Evolutionary conservation across 2,888 invertebrate species (phyloP), one percentile per base, ranked within the genome.

Genomic region (Cylloceria caligata): DNA sequence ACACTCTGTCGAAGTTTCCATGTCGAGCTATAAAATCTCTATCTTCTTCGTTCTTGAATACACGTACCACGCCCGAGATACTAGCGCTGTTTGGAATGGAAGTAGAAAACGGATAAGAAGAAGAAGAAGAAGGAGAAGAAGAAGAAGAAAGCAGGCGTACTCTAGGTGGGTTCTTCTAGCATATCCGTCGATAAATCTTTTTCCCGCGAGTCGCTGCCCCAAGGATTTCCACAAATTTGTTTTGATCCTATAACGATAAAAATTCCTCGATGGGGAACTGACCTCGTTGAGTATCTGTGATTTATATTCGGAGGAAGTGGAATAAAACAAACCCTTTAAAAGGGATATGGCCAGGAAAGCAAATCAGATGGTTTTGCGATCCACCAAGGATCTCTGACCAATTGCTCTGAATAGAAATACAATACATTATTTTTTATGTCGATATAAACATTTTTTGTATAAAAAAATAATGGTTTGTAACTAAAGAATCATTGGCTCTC

Each of bases 171-270:
- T 45, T 72, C 45, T 47, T 42, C 52, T 47, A 34, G 30, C 5
- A 16, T 19, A n/a, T 34, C 55, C 47, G 13, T 75, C 78, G 65
- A 82, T 82, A 82, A 82, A 78, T 82, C 78, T 75, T 67, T 75
- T 65, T 75, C 65, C 19, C 7, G 34, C 34, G 34, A 16, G 9
- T 39, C 64, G 21, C 39, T 24, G 57, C 71, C 68, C 47, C 49
- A 34, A 34, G 74, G 24, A 75, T 75, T 69, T 74, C 71, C 42
- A 71, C 78, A 78, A 75, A 82, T 82, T 77, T 82, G 74, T 82
- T 82, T 82, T 82, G 74, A 78, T 82, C 81, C 71, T 42, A 60
- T 75, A 75, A 78, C 71, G 74, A 71, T 74, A 57, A 68, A 68
- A 55, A 57, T 78, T 81, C 42, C 62, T 75, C 45, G n/a, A 55